Percentiles rank a stretch among this genome's conserved stretches.
These are phyloP conservation scores for Porites evermanni DNA, from an alignment of 92 coral and sea anemone genomes.

Conservation along the genomic window DNA sequence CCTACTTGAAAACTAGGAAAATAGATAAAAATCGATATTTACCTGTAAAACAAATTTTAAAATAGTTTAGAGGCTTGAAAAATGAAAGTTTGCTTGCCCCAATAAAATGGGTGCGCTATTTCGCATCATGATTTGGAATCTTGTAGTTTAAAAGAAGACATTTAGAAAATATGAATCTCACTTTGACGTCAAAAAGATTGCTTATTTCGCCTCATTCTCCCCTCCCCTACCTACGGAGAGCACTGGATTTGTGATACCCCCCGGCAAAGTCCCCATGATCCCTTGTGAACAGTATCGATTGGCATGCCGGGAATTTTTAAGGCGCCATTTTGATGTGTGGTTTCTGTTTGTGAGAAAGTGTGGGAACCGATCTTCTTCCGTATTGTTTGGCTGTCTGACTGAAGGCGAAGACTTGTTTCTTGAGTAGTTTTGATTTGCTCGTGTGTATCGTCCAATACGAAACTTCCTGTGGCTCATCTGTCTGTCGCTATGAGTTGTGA, in stretches of 20 bases:
- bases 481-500: conserved; percentile 50
- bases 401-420: conserved; percentile 33
- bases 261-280: conserved; percentile 16
- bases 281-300: conserved; percentile 15
- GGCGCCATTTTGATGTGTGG: conserved; percentile 62
- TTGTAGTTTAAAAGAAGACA: no score
- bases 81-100: no score
- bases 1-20: no score
- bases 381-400: conserved; percentile 34
- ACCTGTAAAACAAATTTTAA: no score
- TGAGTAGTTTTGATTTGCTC: conserved; percentile 7
- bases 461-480: conserved; percentile 25
- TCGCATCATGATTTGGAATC: no score
- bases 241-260: not conserved
- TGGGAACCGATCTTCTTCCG: conserved; percentile 23
- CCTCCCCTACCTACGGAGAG: not conserved
- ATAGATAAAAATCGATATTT: no score
- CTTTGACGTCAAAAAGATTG: no score
- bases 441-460: not conserved
- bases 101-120: no score
- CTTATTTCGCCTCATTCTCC: not conserved
- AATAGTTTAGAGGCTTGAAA: no score
- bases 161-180: no score
- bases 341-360: conserved; percentile 29
- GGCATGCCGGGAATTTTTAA: conserved; percentile 47